Evolutionary conservation across 1,140 invertebrate genomes (phyloP), one percentile per base, ranked within the genome.

Genomic region (Nebria ingens): DNA sequence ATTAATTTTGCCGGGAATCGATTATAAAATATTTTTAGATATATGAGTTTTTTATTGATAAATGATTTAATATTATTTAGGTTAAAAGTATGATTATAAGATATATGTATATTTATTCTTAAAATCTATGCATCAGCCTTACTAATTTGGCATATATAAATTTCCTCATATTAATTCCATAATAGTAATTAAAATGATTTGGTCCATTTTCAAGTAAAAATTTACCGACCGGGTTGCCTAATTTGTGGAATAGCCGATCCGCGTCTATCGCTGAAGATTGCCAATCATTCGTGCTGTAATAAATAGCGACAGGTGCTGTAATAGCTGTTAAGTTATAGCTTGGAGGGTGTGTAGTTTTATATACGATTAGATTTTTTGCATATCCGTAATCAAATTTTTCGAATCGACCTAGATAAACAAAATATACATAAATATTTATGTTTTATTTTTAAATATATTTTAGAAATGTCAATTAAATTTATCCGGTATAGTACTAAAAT

Each of bases 341-440:
- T 0, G 78, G 78, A 19, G 79, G 79, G 9, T n/a, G 57, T 53
- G 45, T 64, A 59, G 12, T 51, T n/a, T 29, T 34, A 20, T 11
- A 53, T 42, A 38, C 61, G 60, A 19, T 58, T 17, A 76, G 62
- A 67, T 81, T 81, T 19, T 52, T 57, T 12, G 59, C 23, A 1
- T 57, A 67, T 2, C 61, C 56, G 42, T 59, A 59, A 66, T 88
- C 82, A 58, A 77, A 88, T 58, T 81, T 76, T 51, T 72, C 70
- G 61, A 85, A 85, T 17, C 75, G 64, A 11, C 73, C 75, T 64
- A 6, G n/a, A 20, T n/a, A n/a, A n/a, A n/a, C n/a, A n/a, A n/a
- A n/a, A n/a, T n/a, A n/a, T n/a, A n/a, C n/a, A n/a, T n/a, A n/a
- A n/a, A n/a, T n/a, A n/a, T n/a, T n/a, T n/a, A n/a, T n/a, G n/a